Evolutionary conservation across 2,797 vertebrate species (phyloP).

Genomic region (Argentina silus): DNA sequence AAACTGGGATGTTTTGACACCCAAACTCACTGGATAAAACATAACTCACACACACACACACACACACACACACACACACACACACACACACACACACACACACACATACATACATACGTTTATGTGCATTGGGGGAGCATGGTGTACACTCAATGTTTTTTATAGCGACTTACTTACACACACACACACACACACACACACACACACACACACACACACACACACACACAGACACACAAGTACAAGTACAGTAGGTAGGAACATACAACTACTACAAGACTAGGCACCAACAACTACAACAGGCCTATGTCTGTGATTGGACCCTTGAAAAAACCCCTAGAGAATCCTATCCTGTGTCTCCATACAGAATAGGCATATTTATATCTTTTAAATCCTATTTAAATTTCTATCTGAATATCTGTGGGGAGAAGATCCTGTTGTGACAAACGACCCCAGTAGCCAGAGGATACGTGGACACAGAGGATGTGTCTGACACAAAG

Average conservation of each 20-base stretch:
- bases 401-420: too few species aligned
- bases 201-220: slow-evolving; percentile 2
- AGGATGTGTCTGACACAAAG: slow-evolving; percentile 52
- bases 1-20: too few species aligned
- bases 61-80: too few species aligned
- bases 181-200: slow-evolving; percentile 9
- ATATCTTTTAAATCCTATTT: too few species aligned
- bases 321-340: too few species aligned
- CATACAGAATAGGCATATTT: too few species aligned
- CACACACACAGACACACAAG: slow-evolving; percentile 1
- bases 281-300: background rate
- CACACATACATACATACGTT: background rate
- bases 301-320: too few species aligned
- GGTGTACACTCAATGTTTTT: background rate
- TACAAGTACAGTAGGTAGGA: slow-evolving; percentile 15
- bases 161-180: background rate
- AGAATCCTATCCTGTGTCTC: too few species aligned
- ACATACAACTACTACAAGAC: background rate
- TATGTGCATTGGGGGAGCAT: slow-evolving; percentile 2
- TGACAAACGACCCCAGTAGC: slow-evolving; percentile 27
- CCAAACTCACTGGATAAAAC: background rate
- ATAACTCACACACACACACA: background rate
- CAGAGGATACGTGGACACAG: slow-evolving; percentile 55
- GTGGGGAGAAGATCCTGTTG: background rate
- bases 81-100: slow-evolving; percentile 11